Base-by-base conservation (phyloP, 1,140 invertebrate genomes). In the Maconellicoccus hirsutus region DNA sequence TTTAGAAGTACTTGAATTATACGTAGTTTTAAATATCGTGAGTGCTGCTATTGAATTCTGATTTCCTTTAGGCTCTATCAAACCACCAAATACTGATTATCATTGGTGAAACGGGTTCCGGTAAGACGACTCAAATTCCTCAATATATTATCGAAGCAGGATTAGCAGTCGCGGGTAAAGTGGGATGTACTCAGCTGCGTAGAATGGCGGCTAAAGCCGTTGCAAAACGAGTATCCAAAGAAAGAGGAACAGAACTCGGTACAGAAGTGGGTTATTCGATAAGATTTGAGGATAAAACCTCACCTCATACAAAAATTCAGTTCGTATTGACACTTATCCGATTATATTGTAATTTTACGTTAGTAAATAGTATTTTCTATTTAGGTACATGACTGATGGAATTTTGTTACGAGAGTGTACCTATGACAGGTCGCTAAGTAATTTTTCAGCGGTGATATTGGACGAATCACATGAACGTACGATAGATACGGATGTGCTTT, bases 391-490 rank as follows among this genome's bases (percentile, higher is more conserved):
- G 76, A 98, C 94, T 69, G 95, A 98, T 83, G 95, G 95, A 72
- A 96, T 98, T 91, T 81, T 98, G 73, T 81, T 98, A 0, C 80
- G 94, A 73, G 94, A 98, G 81, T 89, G 91, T 3, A 70, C 74
- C 75, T 59, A 79, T 71, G 88, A 92, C 78, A 84, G 85, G 42
- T 78, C 86, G 14, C 76, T 91, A 1, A 85, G 82, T 70, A 85
- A 86, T 74, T 98, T 98, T 79, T 87, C 86, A 21, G 81, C 93
- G 19, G 86, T 99, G 10, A 89, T 99, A 71, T 82, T 99, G 66
- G 97, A 99, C 81, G 97, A 99, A 79, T 96, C 94, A 59, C 97
- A 99, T 79, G 97, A 99, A 81, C 82, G 97, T 59, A 96, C 96
- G 0, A 86, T 98, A 0, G 90, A 95, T 75, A 98, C 94, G 0